phyloP scores from a whole-genome alignment of 2,888 invertebrate genomes.

The Meloe dianella region DNA sequence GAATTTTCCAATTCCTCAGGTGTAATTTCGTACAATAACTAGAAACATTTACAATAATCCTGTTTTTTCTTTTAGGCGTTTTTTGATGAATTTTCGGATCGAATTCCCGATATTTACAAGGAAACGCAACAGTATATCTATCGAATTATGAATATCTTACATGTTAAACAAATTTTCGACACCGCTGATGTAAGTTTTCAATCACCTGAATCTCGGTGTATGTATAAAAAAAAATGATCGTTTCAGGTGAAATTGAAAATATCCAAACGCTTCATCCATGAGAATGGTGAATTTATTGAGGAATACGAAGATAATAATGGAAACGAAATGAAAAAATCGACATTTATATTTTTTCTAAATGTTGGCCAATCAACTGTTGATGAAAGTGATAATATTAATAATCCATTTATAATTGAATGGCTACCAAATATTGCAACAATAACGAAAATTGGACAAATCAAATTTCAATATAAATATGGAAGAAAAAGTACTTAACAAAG shows the following conservation, averaged over 20 bases:
- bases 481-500: slow-evolving; percentile 56
- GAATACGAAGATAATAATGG: slow-evolving; percentile 47
- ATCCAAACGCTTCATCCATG: slow-evolving; percentile 69
- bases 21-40: slow-evolving; percentile 41
- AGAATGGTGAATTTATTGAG: slow-evolving; percentile 65
- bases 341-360: slow-evolving; percentile 50
- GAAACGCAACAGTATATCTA: slow-evolving; percentile 68
- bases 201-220: slow-evolving; percentile 57
- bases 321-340: slow-evolving; percentile 49
- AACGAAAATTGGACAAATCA: slow-evolving; percentile 74
- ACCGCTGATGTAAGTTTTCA: slow-evolving; percentile 63
- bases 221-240: slow-evolving; percentile 23
- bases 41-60: neutral
- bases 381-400: slow-evolving; percentile 64
- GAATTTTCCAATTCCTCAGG: slow-evolving; percentile 73
- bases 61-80: slow-evolving; percentile 61
- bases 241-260: slow-evolving; percentile 67
- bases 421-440: slow-evolving; percentile 73
- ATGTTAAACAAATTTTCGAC: slow-evolving; percentile 76
- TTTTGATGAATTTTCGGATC: slow-evolving; percentile 74
- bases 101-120: slow-evolving; percentile 69
- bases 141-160: slow-evolving; percentile 73
- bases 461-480: slow-evolving; percentile 76
- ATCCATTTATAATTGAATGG: slow-evolving; percentile 74
- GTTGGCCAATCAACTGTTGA: slow-evolving; percentile 61